Evolutionary conservation across 1,140 invertebrate species (phyloP), one percentile per base, ranked within the genome.

Genomic region (Acromyrmex echinatior): DNA sequence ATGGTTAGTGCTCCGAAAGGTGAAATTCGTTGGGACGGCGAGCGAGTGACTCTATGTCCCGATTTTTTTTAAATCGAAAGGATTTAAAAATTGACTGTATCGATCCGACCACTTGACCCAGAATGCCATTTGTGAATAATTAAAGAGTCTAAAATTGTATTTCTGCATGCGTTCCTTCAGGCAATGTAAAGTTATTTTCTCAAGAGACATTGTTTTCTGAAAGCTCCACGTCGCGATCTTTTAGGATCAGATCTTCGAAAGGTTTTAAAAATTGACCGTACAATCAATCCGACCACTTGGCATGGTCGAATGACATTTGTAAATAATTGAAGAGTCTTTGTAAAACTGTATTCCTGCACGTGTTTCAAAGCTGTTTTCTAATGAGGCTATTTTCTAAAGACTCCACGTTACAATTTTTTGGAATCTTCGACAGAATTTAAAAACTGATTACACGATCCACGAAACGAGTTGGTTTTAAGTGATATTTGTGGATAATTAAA

Each of bases 1-100:
- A 87, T 86, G 88, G 86, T 87, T 84, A 86, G 78, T 60, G 25
- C 0, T 2, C 18, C 14, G 45, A 49, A 18, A 39, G 35, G 16
- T 21, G n/a, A 14, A 58, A 16, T 28, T 12, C 60, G 14, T 25
- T 2, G 39, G 5, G 10, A 60, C 39, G 4, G 10, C 71, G 6
- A n/a, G 12, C 21, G 53, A 31, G 31, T 6, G 51, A 18, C 2
- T 49, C 9, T 10, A 21, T n/a, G 21, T 53, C 39, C 9, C 0
- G 39, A 45, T 45, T 39, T 45, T 45, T 45, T 45, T 10, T 10
- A 14, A 31, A 28, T 60, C n/a, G n/a, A 12, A 63, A 18, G 3
- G 16, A 63, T 28, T 77, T 39, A 9, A 62, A 60, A 77, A 25
- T 21, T 18, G 21, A 25, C 6, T 9, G 18, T 18, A 56, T 56